phyloP scores from a whole-genome alignment of 2,888 invertebrate genomes.

The Chrysodeixis includens region DNA sequence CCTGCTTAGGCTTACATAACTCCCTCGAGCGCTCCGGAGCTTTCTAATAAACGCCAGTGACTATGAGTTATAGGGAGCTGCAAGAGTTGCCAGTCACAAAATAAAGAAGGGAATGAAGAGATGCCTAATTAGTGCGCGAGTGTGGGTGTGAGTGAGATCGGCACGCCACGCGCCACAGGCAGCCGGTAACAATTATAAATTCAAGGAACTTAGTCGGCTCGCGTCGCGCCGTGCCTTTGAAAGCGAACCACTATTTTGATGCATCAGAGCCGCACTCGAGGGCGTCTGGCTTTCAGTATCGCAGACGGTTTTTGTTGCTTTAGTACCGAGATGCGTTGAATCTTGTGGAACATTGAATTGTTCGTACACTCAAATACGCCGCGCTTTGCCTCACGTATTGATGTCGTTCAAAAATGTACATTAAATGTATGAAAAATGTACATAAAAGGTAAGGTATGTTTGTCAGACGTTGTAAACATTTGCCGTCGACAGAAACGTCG shows the following conservation, averaged over 20 bases:
- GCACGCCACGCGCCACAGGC: slow-evolving; percentile 54
- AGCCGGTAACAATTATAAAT: slow-evolving; percentile 66
- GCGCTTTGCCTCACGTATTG: slow-evolving; percentile 23
- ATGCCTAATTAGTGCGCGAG: slow-evolving; percentile 58
- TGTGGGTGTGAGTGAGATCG: slow-evolving; percentile 49
- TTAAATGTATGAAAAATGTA: slow-evolving; percentile 23
- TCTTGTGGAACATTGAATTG: slow-evolving; percentile 50
- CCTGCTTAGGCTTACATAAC: slow-evolving; percentile 35
- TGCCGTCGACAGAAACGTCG: slow-evolving; percentile 26
- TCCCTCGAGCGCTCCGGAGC: slow-evolving; percentile 26
- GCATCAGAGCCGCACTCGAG: slow-evolving; percentile 63
- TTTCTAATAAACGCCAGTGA: slow-evolving; percentile 48
- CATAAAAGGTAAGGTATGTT: slow-evolving; percentile 27
- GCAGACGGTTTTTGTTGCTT: slow-evolving; percentile 61
- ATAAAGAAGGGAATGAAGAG: slow-evolving; percentile 47
- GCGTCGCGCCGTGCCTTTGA: slow-evolving; percentile 55
- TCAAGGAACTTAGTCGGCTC: slow-evolving; percentile 59
- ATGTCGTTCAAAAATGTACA: slow-evolving; percentile 17
- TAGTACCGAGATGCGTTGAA: slow-evolving; percentile 49
- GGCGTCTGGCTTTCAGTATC: slow-evolving; percentile 71
- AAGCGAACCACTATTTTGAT: slow-evolving; percentile 64
- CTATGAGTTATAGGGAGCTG: slow-evolving; percentile 33
- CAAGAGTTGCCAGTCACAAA: slow-evolving; percentile 40
- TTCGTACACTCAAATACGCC: slow-evolving; percentile 37
- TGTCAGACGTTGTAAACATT: slow-evolving; percentile 11